Conservation (phyloP, 1,140 invertebrate genomes). For the Cotesia chilonis region DNA sequence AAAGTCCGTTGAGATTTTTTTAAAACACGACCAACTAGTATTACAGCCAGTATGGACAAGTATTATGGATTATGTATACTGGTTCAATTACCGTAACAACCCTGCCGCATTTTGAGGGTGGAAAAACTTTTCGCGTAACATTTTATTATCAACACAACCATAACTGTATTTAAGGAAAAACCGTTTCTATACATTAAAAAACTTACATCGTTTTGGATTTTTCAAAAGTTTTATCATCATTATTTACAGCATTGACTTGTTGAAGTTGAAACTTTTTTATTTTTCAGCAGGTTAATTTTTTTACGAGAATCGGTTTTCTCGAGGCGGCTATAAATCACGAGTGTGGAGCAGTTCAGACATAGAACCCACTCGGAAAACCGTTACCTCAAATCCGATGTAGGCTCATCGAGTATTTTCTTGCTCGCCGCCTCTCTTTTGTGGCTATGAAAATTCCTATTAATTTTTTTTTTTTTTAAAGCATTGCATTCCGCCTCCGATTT, state of each 20-base stretch:
- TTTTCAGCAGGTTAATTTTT: background rate
- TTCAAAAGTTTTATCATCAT: background rate
- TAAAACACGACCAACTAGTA: slow-evolving; percentile 16
- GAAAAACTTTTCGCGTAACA: no score
- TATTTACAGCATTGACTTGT: background rate
- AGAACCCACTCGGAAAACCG: slow-evolving; percentile 16
- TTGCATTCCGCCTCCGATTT: no score
- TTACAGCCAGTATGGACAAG: background rate
- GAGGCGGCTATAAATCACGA: slow-evolving; percentile 6
- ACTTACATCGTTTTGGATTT: no score
- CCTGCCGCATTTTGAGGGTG: no score
- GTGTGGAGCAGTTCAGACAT: background rate
- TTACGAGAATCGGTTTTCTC: slow-evolving; percentile 9
- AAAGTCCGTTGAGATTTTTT: slow-evolving; percentile 15
- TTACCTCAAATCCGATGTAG: slow-evolving; percentile 3
- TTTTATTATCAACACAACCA: no score
- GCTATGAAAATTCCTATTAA: no score
- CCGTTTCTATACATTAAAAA: no score
- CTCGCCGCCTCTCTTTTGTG: background rate
- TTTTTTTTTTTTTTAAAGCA: no score
- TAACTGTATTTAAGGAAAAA: no score
- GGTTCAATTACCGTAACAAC: background rate
- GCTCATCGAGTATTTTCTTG: background rate
- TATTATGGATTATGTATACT: background rate
- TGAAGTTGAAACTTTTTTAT: background rate